Base-by-base conservation (phyloP, 2,888 invertebrate genomes). In the Biston betularia region DNA sequence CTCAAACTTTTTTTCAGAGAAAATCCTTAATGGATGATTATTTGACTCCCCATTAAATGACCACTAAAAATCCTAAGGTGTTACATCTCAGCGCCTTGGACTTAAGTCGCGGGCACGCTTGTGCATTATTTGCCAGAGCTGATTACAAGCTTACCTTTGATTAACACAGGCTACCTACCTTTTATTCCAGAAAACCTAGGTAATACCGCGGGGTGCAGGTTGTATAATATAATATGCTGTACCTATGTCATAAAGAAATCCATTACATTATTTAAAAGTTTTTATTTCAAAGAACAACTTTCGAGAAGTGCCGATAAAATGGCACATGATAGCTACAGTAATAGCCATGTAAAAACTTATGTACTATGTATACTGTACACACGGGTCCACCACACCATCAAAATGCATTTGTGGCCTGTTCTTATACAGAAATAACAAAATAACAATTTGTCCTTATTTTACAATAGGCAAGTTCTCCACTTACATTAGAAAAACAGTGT, bases 271-370 rank as follows among this genome's bases (percentile, higher is more conserved):
- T 56, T 56, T 34, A 9, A 44, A 68, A 46, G 52, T 63, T 74
- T 24, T 74, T 70, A 70, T 73, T 73, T 66, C 45, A 88, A 81
- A 84, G 86, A 89, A 88, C 89, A 90, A 89, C 89, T 88, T 83
- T 87, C 82, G 81, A 88, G 82, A 87, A 85, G 79, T 80, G 87
- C 90, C 92, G 83, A 79, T 77, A 80, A 80, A 86, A 89, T 92
- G 90, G 91, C 92, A 90, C 88, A 78, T 77, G 77, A 62, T 75
- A 84, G 73, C 72, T 84, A 85, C 69, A 73, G 79, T 80, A 83
- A 88, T 78, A 69, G 77, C 83, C 75, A 83, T 87, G 90, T 92
- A 92, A 89, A 91, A 91, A 89, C 80, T 88, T 87, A 87, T 78
- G 34, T 62, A 76, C 75, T 76, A 81, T 69, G 48, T 71, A 76